Conservation (phyloP, 2,797 vertebrate species). For the Pipistrellus kuhlii region DNA sequence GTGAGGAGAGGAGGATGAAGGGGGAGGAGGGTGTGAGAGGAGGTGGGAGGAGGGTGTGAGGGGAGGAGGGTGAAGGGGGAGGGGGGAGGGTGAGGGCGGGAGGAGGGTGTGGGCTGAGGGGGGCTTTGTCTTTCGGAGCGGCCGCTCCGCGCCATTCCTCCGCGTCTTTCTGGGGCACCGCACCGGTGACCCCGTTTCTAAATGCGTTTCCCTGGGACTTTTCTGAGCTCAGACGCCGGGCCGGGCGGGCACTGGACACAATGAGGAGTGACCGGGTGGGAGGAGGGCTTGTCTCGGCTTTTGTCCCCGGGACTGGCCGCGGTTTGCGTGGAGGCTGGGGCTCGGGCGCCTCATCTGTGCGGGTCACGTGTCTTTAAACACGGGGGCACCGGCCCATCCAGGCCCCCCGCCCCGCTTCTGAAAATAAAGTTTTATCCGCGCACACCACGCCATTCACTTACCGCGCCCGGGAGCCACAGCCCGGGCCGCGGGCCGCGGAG, state of each 20-base stretch:
- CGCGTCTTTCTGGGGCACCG: neutral
- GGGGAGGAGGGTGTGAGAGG: too few relatives aligned
- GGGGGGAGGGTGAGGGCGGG: too few relatives aligned
- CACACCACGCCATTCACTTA: rapidly evolving
- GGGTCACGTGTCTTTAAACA: neutral
- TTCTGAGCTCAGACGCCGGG: neutral
- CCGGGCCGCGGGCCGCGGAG: rapidly evolving
- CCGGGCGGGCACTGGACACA: rapidly evolving
- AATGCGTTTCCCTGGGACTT: neutral
- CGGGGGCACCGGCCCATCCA: rapidly evolving
- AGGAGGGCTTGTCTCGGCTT: neutral
- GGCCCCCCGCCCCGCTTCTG: neutral
- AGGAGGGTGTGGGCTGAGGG: too few relatives aligned
- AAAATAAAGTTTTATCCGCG: slow-evolving; percentile 46
- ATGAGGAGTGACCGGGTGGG: too few relatives aligned
- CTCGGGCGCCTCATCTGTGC: rapidly evolving
- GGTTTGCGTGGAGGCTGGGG: neutral
- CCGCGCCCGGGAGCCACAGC: rapidly evolving
- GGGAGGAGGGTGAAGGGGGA: too few relatives aligned
- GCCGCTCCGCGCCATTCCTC: neutral
- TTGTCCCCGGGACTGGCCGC: rapidly evolving
- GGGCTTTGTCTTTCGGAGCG: neutral
- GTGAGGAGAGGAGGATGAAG: too few relatives aligned
- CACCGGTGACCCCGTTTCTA: slow-evolving; percentile 30
- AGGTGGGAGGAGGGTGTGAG: too few relatives aligned